Conservation (phyloP, 2,113 vertebrate genomes). For the Oreochromis niloticus region DNA sequence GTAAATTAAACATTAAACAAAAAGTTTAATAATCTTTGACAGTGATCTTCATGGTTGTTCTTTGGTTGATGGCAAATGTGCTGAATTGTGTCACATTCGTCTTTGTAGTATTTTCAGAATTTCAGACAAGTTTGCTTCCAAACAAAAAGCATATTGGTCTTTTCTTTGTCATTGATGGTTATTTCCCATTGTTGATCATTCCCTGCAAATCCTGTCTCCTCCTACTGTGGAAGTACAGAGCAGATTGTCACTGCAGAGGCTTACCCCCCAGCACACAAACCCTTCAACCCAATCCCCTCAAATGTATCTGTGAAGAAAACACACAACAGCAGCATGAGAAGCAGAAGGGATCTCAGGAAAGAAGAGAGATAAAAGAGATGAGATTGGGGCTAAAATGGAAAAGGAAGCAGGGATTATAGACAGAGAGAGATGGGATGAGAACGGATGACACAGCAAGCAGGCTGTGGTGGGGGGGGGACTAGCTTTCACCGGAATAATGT, state of each 20-base stretch:
- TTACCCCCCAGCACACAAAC: background rate
- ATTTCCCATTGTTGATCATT: background rate
- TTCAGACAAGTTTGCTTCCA: background rate
- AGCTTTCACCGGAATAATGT: slow-evolving; percentile 23
- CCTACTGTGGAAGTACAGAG: background rate
- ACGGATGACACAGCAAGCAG: slow-evolving; percentile 18
- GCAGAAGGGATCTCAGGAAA: background rate
- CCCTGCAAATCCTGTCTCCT: background rate
- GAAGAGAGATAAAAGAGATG: slow-evolving; percentile 43
- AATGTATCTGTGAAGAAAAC: slow-evolving; percentile 17
- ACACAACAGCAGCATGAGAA: slow-evolving; percentile 35
- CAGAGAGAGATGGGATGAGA: slow-evolving; percentile 25
- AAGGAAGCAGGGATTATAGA: slow-evolving; percentile 17
- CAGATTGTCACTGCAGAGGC: slow-evolving; percentile 22
- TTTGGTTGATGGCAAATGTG: background rate
- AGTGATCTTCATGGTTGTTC: background rate
- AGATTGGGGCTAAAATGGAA: slow-evolving; percentile 25
- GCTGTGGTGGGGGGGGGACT: background rate
- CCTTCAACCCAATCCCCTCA: background rate
- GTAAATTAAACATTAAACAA: background rate
- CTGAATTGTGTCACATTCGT: background rate
- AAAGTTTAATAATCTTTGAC: background rate
- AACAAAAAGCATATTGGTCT: background rate
- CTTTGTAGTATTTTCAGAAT: background rate
- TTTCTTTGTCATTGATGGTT: background rate